These are phyloP conservation scores for Mallotus villosus DNA, from an alignment of 2,797 vertebrate species.

Conservation along the genomic window DNA sequence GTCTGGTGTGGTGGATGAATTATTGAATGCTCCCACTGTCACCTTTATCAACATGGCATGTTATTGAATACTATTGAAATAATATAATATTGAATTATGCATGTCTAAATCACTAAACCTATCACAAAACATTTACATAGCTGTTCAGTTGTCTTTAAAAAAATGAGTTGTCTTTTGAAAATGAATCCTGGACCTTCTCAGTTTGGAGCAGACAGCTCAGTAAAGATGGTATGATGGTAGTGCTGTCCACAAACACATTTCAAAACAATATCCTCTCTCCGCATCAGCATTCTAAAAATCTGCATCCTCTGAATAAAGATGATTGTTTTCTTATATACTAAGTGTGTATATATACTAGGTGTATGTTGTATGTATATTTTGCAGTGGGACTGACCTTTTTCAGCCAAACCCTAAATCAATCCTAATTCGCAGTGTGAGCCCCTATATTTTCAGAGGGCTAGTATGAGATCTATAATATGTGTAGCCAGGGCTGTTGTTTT, in stretches of 20 bases:
- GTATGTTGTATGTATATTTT: no score
- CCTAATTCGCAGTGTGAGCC: constrained; percentile 26
- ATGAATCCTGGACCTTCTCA: constrained; percentile 28
- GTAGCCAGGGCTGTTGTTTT: constrained; percentile 65
- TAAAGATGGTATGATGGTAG: constrained; percentile 21
- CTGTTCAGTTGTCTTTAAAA: neutral
- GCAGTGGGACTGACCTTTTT: no score
- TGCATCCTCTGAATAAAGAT: no score
- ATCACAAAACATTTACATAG: constrained; percentile 16
- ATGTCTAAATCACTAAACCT: neutral
- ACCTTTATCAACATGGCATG: neutral
- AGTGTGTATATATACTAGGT: neutral
- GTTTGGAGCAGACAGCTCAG: constrained; percentile 35
- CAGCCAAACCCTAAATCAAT: constrained; percentile 26
- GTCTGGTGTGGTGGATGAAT: neutral
- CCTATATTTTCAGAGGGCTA: constrained; percentile 35
- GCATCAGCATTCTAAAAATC: no score
- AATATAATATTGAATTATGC: neutral
- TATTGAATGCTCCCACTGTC: neutral
- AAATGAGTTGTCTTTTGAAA: neutral
- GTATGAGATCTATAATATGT: constrained; percentile 31
- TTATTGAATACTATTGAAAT: neutral
- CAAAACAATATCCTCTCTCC: constrained; percentile 5
- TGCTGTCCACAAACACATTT: constrained; percentile 24
- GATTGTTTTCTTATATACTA: neutral